Evolutionary conservation across 2,797 vertebrate species (phyloP), one percentile per base, ranked within the genome.

Genomic region (Enoplosus armatus): DNA sequence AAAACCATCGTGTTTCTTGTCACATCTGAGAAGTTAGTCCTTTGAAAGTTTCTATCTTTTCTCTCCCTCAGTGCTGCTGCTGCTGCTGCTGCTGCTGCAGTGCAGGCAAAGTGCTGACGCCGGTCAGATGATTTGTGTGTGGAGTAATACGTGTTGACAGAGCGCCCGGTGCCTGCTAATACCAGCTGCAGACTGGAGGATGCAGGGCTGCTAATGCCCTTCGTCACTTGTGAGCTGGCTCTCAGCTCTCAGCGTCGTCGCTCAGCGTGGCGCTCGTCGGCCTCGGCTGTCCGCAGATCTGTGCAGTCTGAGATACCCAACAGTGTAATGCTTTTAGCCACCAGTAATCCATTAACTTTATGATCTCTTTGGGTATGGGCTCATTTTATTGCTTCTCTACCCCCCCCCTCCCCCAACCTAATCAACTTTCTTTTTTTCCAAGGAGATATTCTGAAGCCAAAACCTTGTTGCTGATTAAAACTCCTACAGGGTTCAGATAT

Each of bases 381-480:
- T 90, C 10, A 6, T 65, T 81, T 84, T 77, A 77, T 76, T 77
- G 59, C 89, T 59, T 41, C 67, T 75, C 35, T 37, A 2, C 83
- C 74, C 84, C 80, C 75, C 8, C 84, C 80, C 72, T 5, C 18
- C 20, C 20, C 20, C 58, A 77, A 68, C 85, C 82, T 86, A 89
- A 89, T 93, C 87, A 90, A 85, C 85, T 75, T 63, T 72, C 39
- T 80, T 82, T 79, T 75, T 73, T 72, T 27, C 55, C 61, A 22
- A 27, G 55, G 70, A 86, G 80, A 87, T 84, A 83, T 88, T 85
- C 83, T 69, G 71, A 83, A 81, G 85, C 88, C 88, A 84, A 80
- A 90, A 83, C 66, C 77, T 80, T 65, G 77, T 11, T 66, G 82
- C 89, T 93, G 90, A 94, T 93, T 93, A 93, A 89, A 90, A 83